These are phyloP conservation scores for Bettongia penicillata DNA, from an alignment of 2,113 vertebrate species.

Conservation along the genomic window DNA sequence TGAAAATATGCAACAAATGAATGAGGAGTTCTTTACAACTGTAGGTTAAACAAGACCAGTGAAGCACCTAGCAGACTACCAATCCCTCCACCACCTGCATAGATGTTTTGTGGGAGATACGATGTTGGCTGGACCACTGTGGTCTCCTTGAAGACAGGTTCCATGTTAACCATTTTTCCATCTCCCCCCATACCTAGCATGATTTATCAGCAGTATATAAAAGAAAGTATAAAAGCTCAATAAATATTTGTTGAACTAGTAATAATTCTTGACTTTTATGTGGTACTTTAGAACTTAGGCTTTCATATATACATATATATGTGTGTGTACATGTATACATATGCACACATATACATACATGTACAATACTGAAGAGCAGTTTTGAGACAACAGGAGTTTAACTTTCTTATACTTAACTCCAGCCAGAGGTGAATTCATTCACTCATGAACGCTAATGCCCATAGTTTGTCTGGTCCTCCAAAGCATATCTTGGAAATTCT, in stretches of 20 bases:
- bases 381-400: background rate
- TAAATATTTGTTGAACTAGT: background rate
- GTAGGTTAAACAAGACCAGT: background rate
- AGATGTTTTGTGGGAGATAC: background rate
- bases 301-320: background rate
- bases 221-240: background rate
- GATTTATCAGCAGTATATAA: background rate
- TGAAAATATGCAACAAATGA: background rate
- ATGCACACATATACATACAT: no score
- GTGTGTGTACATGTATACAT: background rate
- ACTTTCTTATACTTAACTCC: background rate
- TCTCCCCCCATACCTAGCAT: background rate
- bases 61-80: background rate
- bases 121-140: background rate
- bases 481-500: background rate
- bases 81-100: background rate
- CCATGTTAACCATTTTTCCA: background rate
- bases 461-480: background rate
- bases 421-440: background rate
- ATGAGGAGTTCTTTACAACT: background rate
- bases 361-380: background rate
- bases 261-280: background rate
- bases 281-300: background rate
- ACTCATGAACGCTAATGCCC: background rate
- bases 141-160: background rate